A percentile compares a stretch with the other conserved stretches of the same genome.
phyloP scores from a whole-genome alignment of 92 coral and sea anemone genomes.

The Epizoanthus illoricatus region DNA sequence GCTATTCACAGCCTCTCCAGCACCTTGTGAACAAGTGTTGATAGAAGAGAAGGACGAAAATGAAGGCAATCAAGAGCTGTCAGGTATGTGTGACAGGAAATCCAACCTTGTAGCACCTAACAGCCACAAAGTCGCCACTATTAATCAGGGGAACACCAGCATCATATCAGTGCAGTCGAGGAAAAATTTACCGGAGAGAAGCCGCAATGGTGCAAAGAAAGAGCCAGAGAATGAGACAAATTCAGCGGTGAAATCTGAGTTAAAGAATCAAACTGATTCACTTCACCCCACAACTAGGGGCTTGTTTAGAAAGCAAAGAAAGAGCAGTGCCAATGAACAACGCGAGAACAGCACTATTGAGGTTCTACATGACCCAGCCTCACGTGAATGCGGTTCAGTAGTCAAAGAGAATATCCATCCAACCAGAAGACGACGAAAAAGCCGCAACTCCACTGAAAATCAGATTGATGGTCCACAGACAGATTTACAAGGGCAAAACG shows the following conservation, averaged over 20 bases:
- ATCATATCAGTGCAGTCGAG: background rate
- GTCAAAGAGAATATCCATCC: constrained; percentile 12
- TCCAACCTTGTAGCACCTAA: background rate
- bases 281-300: constrained; percentile 20
- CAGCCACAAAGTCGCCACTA: background rate
- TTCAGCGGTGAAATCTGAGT: background rate
- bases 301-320: constrained; percentile 8
- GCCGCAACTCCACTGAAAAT: background rate
- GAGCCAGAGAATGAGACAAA: background rate
- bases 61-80: background rate
- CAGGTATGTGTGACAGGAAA: background rate
- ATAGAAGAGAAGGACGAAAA: constrained; percentile 14
- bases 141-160: too few relatives aligned
- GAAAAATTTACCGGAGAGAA: background rate
- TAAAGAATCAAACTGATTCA: background rate
- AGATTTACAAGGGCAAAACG: background rate
- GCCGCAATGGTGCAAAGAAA: background rate
- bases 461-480: background rate
- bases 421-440: background rate
- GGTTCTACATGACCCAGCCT: background rate
- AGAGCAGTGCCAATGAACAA: background rate
- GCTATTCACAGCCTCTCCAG: constrained; percentile 18
- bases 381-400: background rate
- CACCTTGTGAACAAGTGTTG: background rate
- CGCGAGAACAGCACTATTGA: background rate